phyloP scores from a whole-genome alignment of 1,140 invertebrate genomes.

The Dysdera silvatica region DNA sequence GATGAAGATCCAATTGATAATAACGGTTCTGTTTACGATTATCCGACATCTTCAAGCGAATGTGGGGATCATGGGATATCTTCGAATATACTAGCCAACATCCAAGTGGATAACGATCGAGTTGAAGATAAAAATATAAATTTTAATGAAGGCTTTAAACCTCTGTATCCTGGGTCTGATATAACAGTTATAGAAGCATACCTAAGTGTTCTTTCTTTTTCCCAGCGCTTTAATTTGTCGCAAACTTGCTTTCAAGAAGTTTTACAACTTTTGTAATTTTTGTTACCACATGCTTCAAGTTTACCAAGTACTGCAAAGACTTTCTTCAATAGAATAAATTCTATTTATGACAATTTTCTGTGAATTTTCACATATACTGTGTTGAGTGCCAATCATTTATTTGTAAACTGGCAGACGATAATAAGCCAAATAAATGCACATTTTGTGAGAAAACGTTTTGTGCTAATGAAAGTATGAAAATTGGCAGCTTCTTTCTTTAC shows the following conservation, averaged over 20 bases:
- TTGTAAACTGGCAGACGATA: neutral
- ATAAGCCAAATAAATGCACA: too few species aligned
- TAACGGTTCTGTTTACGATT: too few species aligned
- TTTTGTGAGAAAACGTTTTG: too few species aligned
- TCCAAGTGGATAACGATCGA: too few species aligned
- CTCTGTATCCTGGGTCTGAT: constrained; percentile 3
- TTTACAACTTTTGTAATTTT: neutral
- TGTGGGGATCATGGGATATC: too few species aligned
- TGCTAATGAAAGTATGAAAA: neutral
- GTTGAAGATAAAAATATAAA: too few species aligned
- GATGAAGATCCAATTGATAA: too few species aligned
- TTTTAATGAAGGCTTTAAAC: neutral
- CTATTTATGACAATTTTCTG: constrained; percentile 2
- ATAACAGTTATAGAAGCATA: neutral
- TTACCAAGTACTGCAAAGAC: neutral
- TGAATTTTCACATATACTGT: constrained; percentile 2
- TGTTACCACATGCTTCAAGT: neutral
- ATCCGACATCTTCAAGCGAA: too few species aligned
- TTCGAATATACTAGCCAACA: too few species aligned
- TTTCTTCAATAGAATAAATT: neutral
- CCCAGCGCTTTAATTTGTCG: neutral
- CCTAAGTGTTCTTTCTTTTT: neutral
- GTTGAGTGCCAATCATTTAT: neutral
- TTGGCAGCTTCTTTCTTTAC: constrained; percentile 3
- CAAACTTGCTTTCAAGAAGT: neutral